A percentile compares a stretch with the other conserved stretches of the same genome.
phyloP scores from a whole-genome alignment of 35 echinoderm and acorn worm genomes.

The Diadema setosum region DNA sequence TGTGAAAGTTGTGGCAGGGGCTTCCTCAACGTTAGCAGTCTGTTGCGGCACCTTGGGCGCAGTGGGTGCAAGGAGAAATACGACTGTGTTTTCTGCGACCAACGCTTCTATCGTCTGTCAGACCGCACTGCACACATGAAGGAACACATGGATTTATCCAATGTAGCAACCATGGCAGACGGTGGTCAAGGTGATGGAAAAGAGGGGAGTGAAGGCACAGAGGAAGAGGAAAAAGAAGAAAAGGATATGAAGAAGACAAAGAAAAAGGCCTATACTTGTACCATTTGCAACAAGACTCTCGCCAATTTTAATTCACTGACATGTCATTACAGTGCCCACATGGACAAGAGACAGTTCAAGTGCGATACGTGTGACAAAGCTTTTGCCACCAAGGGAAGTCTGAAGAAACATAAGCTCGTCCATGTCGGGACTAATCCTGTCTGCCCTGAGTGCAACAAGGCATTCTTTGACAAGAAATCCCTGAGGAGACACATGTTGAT shows the following conservation, averaged over 20 bases:
- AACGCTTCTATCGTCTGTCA: not conserved
- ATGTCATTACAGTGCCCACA: no score
- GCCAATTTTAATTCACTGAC: no score
- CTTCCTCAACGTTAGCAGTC: not conserved
- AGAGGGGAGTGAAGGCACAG: not conserved
- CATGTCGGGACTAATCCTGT: not conserved
- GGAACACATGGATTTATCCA: not conserved
- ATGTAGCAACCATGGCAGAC: not conserved
- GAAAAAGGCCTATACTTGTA: not conserved
- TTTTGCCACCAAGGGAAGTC: not conserved
- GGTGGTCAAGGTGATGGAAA: not conserved
- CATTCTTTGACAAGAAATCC: not conserved
- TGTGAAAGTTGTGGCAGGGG: not conserved
- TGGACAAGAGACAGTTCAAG: no score
- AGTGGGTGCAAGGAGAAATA: not conserved
- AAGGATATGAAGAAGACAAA: not conserved
- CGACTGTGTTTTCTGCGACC: not conserved
- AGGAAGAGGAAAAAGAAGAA: not conserved
- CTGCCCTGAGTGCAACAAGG: not conserved
- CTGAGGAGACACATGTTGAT: slow-evolving; percentile 16
- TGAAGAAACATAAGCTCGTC: not conserved
- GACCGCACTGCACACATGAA: not conserved
- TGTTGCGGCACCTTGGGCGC: not conserved
- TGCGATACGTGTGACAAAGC: not conserved
- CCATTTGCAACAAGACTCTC: not conserved